These are phyloP conservation scores for Galerucella calmariensis DNA, from an alignment of 2,888 invertebrate genomes.

Conservation along the genomic window DNA sequence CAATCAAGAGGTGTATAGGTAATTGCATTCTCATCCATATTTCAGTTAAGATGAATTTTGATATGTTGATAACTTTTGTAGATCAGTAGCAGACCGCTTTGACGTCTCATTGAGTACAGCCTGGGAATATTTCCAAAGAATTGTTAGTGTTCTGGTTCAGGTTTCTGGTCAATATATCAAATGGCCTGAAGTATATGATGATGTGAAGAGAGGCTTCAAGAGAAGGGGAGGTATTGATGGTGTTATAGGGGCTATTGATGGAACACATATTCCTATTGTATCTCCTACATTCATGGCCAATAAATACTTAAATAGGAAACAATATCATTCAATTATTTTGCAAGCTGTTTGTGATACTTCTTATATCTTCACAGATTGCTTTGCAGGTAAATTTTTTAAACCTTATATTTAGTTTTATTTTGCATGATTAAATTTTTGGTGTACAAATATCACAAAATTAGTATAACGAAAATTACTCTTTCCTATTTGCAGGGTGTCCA, in stretches of 20 bases:
- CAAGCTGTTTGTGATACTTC: slow-evolving; percentile 31
- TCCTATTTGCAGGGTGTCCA: slow-evolving; percentile 26
- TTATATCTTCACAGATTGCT: slow-evolving; percentile 29
- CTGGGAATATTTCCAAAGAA: slow-evolving; percentile 21
- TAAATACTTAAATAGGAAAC: slow-evolving; percentile 31
- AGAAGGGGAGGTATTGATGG: slow-evolving; percentile 34
- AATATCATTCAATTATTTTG: slow-evolving; percentile 30
- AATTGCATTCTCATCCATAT: slow-evolving; percentile 2
- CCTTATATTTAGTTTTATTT: not conserved
- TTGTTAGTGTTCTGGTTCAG: slow-evolving; percentile 13
- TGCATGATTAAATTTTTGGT: slow-evolving; percentile 7
- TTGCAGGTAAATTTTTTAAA: slow-evolving; percentile 23
- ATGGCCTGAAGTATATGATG: slow-evolving; percentile 20
- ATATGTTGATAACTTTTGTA: slow-evolving; percentile 9
- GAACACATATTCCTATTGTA: slow-evolving; percentile 32
- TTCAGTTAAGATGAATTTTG: not conserved
- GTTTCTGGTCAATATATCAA: slow-evolving; percentile 13
- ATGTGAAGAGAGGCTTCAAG: slow-evolving; percentile 17
- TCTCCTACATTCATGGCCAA: slow-evolving; percentile 27
- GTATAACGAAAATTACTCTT: slow-evolving; percentile 12
- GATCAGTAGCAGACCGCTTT: slow-evolving; percentile 27
- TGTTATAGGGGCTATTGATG: slow-evolving; percentile 31
- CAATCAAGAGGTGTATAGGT: slow-evolving; percentile 31
- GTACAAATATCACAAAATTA: slow-evolving; percentile 19
- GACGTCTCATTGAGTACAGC: slow-evolving; percentile 14